Conservation (phyloP, 2,888 invertebrate genomes). For the Eumerus sabulonum region DNA sequence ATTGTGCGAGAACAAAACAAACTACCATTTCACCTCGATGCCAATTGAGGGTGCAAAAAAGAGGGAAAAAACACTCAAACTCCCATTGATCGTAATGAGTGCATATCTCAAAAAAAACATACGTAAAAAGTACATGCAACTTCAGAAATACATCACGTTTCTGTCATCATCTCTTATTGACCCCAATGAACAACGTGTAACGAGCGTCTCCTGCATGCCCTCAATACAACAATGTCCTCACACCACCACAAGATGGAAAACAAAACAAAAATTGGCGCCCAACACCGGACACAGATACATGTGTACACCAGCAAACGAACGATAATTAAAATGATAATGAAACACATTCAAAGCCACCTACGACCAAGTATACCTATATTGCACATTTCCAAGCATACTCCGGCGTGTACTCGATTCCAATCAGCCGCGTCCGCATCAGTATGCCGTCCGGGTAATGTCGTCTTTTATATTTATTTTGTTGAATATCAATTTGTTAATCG, state of each 20-base stretch:
- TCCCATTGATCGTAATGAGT: too few relatives aligned
- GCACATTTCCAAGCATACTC: conserved; percentile 62
- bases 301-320: conserved; percentile 34
- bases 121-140: too few relatives aligned
- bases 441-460: conserved; percentile 60
- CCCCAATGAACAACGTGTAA: conserved; percentile 60
- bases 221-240: conserved; percentile 23
- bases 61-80: too few relatives aligned
- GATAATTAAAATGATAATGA: conserved; percentile 67
- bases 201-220: conserved; percentile 28
- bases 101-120: too few relatives aligned
- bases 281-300: conserved; percentile 43
- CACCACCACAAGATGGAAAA: too few relatives aligned
- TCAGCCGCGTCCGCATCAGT: conserved; percentile 49
- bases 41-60: too few relatives aligned
- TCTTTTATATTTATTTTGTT: conserved; percentile 33
- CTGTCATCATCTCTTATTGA: conserved; percentile 55
- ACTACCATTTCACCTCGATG: too few relatives aligned
- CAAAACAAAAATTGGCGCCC: conserved; percentile 62
- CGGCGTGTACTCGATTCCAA: conserved; percentile 54
- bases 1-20: too few relatives aligned
- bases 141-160: conserved; percentile 61
- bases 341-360: conserved; percentile 32
- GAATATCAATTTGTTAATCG: conserved; percentile 68
- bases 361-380: conserved; percentile 9